Evolutionary conservation across 2,888 invertebrate species (phyloP).

Genomic region (Drosophila mayaguana): DNA sequence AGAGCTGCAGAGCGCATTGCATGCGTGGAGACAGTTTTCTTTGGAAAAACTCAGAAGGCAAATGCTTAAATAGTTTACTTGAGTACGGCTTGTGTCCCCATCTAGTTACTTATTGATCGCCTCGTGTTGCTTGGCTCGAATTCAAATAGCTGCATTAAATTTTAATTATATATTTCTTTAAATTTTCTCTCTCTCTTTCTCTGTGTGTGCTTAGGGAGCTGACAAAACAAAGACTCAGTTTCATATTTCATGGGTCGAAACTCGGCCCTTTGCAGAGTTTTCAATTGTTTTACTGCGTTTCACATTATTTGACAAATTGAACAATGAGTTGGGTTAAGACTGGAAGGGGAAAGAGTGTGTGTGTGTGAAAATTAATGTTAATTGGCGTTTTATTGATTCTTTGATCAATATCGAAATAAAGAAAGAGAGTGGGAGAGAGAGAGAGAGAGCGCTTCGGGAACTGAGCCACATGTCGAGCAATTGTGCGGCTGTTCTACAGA

Average conservation of each 20-base stretch:
- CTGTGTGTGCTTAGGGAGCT: constrained; percentile 39
- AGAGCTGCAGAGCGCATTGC: constrained; percentile 14
- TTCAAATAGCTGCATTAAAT: constrained; percentile 61
- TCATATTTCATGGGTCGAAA: constrained; percentile 54
- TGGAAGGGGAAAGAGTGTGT: constrained; percentile 3
- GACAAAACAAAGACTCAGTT: constrained; percentile 56
- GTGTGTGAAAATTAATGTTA: constrained; percentile 72
- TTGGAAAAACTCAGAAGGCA: constrained; percentile 36
- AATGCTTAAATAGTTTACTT: constrained; percentile 53
- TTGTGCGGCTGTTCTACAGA: constrained; percentile 6
- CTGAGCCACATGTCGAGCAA: constrained; percentile 37
- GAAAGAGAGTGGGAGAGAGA: background rate
- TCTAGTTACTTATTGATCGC: constrained; percentile 55
- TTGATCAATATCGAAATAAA: constrained; percentile 38
- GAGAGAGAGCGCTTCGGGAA: constrained; percentile 19
- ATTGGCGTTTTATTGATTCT: constrained; percentile 73
- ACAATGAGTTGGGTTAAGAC: constrained; percentile 29
- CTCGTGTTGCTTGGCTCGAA: constrained; percentile 36
- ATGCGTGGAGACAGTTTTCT: constrained; percentile 44
- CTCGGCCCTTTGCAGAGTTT: constrained; percentile 22
- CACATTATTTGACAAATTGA: constrained; percentile 71
- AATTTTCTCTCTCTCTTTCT: background rate
- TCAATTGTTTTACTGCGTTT: constrained; percentile 61
- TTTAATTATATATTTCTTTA: constrained; percentile 51
- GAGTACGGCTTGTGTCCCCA: constrained; percentile 31